Evolutionary conservation across 1,140 invertebrate species (phyloP), one percentile per base, ranked within the genome.

Genomic region (Conus betulinus): DNA sequence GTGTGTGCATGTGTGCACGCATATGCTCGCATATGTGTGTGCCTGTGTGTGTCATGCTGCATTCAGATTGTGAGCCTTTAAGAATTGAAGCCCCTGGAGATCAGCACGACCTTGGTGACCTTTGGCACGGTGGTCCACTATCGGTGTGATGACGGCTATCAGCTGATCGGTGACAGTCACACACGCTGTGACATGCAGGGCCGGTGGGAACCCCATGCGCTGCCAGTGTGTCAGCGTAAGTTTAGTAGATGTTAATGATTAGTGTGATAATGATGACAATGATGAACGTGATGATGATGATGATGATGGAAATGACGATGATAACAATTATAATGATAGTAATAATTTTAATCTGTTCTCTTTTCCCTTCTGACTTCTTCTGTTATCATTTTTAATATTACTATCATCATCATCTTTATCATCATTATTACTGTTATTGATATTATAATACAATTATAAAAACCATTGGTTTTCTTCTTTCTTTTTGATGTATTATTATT

Each of bases 151-250:
- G 84, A 78, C 52, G 91, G 91, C 23, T 90, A 89, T 81, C n/a
- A 76, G 13, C 84, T 90, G 53, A 7, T 63, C 13, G 89, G 89
- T 39, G 60, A 90, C 60, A 74, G 53, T 74, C 20, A 79, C 57
- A 79, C 88, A 57, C 84, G 90, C 85, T 92, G 91, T 91, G 91
- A 91, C 88, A 88, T 92, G 20, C 84, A 89, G 51, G 91, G 90
- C 11, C 53, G 74, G 57, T 92, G 91, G 91, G 20, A 53, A 78
- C 88, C 89, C 23, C 27, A 74, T 25, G 67, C 83, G 25, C 76
- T 86, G 15, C 91, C 90, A 17, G 76, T 63, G 55, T 92, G 91
- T 90, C 85, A 83, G 78, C 78, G 91, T 92, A 27, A 90, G 91
- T 89, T 52, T n/a, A n/a, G 8, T 51, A 84, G n/a, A 60, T 25